Base-by-base conservation (phyloP, 2,113 vertebrate species). In the Hippocampus abdominalis region DNA sequence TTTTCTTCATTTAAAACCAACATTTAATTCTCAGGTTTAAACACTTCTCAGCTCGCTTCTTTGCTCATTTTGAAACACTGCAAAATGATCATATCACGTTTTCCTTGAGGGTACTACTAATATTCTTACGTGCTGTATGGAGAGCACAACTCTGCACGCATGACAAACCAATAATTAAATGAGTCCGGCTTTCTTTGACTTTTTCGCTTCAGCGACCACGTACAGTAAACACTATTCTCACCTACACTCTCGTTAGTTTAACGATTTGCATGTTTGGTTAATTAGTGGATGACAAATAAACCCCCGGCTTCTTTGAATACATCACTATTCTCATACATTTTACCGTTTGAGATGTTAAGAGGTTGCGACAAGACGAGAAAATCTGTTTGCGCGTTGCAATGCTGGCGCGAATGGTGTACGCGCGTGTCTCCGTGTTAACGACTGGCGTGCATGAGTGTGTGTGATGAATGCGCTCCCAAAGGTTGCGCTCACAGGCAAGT, bases 401-500 rank as follows among this genome's bases (percentile, higher is more conserved):
- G 54, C 15, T 69, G 23, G 40, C 54, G 13, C 40, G 40, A 15
- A 64, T 44, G 39, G 39, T 23, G 62, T 12, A 39, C 54, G 70
- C 2, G 70, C 2, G 68, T 32, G 61, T 36, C 56, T 64, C 62
- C 0, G 16, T 68, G 18, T 70, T 80, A 77, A 77, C 73, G 53
- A 77, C 67, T 70, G 39, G 65, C 70, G 78, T 76, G 66, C 75
- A 68, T 64, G 69, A 53, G 64, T 72, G 66, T 72, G 65, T 79
- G 71, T 78, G 64, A 81, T 68, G 76, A 75, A 86, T 84, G 75
- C 56, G 69, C 65, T 82, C 76, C 76, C 64, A 78, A 64, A 80
- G 81, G 76, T 83, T 76, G 60, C 27, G 68, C 84, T 86, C 25
- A 48, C 61, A 81, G 81, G 81, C 79, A 78, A 86, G 78, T 62